A percentile compares a stretch with the other conserved stretches of the same genome.
Evolutionary conservation across 2,113 vertebrate genomes (phyloP).

Genomic region (Pterocles burchelli): DNA sequence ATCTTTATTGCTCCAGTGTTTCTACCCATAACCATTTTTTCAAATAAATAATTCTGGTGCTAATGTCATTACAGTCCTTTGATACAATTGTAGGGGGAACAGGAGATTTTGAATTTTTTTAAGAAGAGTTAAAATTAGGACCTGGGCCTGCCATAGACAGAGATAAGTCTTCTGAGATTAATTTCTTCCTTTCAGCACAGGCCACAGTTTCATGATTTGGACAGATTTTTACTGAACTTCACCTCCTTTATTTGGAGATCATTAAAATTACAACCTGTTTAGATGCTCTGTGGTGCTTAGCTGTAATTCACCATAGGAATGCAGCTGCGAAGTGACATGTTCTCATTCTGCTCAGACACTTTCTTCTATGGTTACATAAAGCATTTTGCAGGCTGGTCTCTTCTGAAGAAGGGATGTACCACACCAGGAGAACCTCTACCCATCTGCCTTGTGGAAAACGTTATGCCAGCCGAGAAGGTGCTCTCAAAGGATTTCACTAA

Average conservation of each 20-base stretch:
- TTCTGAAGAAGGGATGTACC: not conserved
- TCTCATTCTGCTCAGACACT: not conserved
- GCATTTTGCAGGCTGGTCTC: not conserved
- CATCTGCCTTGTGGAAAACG: rapidly evolving
- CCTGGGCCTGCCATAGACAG: not conserved
- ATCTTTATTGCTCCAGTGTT: not conserved
- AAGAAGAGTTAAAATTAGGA: not conserved
- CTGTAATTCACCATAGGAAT: not conserved
- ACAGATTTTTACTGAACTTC: not conserved
- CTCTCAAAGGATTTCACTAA: not conserved
- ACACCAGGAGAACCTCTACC: not conserved
- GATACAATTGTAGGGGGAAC: not conserved
- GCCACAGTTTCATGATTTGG: not conserved
- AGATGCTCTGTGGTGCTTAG: not conserved
- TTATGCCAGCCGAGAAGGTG: not conserved
- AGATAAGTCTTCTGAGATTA: not conserved
- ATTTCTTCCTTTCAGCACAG: not conserved
- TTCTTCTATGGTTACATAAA: not conserved
- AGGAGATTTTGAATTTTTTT: not conserved
- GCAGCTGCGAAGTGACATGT: not conserved
- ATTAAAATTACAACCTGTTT: not conserved
- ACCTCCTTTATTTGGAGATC: not conserved
- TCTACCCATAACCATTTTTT: not conserved
- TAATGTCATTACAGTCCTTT: not conserved
- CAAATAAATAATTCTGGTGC: not conserved